Evolutionary conservation across 2,888 invertebrate genomes (phyloP).

Genomic region (Amblyjoppa proteus): DNA sequence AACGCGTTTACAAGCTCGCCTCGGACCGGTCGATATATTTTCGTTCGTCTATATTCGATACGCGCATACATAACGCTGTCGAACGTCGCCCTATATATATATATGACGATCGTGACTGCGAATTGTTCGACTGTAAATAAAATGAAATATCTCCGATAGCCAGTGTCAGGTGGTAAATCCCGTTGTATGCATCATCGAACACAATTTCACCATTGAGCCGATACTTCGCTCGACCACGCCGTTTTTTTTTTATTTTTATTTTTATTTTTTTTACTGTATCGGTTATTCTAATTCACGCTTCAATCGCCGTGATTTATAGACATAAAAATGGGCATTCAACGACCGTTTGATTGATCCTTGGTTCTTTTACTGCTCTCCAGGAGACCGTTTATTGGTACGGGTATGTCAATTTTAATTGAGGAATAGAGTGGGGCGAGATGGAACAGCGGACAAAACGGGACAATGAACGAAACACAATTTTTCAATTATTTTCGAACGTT

Average conservation of each 20-base stretch:
- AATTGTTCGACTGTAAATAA: constrained; percentile 12
- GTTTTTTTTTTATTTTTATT: not conserved
- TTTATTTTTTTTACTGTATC: not conserved
- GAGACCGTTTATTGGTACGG: too few relatives aligned
- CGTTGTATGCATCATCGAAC: not conserved
- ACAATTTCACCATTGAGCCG: constrained; percentile 1
- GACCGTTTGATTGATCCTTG: too few relatives aligned
- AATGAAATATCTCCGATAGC: constrained; percentile 18
- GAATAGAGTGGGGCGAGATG: too few relatives aligned
- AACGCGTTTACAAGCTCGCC: not conserved
- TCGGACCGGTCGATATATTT: constrained; percentile 2
- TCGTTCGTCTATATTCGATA: not conserved
- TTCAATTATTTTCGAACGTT: too few relatives aligned
- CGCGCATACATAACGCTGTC: not conserved
- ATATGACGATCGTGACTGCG: constrained; percentile 1
- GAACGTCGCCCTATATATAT: constrained; percentile 2
- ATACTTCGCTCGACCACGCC: not conserved
- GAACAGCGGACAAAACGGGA: too few relatives aligned
- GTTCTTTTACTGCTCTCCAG: too few relatives aligned
- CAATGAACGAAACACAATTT: too few relatives aligned
- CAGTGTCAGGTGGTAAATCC: constrained; percentile 5
- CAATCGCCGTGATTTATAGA: too few relatives aligned
- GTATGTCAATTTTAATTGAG: too few relatives aligned
- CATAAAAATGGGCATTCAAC: too few relatives aligned
- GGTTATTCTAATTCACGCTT: not conserved